These are phyloP conservation scores for Theonella swinhoei DNA, from an alignment of 37 sponge, comb jelly and placozoan genomes.

Conservation along the genomic window DNA sequence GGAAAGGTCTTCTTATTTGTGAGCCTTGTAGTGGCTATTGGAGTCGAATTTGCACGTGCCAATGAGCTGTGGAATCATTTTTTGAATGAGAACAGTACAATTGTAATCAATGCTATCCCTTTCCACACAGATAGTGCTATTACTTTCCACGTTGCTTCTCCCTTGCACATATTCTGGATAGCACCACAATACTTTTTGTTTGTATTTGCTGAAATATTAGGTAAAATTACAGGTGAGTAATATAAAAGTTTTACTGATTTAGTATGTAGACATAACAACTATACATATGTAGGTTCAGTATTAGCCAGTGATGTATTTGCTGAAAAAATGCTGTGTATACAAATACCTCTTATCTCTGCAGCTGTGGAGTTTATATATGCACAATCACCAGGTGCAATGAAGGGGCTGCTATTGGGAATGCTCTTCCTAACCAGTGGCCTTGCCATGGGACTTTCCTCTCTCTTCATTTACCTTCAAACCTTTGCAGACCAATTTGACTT, in stretches of 20 bases:
- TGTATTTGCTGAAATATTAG: not conserved
- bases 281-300: no score
- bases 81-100: not conserved
- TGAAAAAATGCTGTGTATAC: no score
- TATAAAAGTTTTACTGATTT: no score
- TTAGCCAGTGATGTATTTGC: no score
- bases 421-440: not conserved
- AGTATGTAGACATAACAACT: no score
- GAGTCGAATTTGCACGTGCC: not conserved
- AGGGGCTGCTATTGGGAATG: conserved; percentile 22
- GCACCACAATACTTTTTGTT: not conserved
- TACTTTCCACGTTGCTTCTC: not conserved
- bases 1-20: not conserved
- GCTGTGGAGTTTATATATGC: conserved; percentile 34
- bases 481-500: not conserved
- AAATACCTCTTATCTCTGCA: not conserved
- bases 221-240: not conserved
- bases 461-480: not conserved
- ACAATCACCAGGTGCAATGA: conserved; percentile 20
- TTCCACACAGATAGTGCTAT: conserved; percentile 2
- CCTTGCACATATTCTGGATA: not conserved
- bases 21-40: not conserved
- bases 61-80: not conserved
- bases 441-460: not conserved
- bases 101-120: not conserved